A percentile compares a stretch with the other conserved stretches of the same genome.
Conservation (phyloP, 1,140 invertebrate species). For the Zaprionus lachaisei region DNA sequence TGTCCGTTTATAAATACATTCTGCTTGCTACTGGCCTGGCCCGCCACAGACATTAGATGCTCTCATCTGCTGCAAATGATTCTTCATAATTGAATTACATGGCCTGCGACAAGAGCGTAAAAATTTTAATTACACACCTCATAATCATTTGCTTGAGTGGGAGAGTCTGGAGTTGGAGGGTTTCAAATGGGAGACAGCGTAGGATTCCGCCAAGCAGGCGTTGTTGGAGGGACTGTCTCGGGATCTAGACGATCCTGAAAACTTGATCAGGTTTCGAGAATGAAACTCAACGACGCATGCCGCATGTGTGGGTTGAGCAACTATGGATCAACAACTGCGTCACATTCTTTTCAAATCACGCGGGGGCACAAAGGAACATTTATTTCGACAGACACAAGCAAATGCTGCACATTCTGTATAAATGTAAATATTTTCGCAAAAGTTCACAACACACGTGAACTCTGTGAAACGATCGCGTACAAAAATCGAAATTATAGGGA, state of each 20-base stretch:
- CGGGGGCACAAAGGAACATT: conserved; percentile 42
- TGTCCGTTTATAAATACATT: conserved; percentile 59
- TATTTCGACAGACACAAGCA: conserved; percentile 64
- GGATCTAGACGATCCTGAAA: conserved; percentile 17
- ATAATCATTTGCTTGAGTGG: conserved; percentile 71
- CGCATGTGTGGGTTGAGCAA: conserved; percentile 48
- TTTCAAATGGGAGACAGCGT: conserved; percentile 19
- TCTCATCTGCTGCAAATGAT: conserved; percentile 72
- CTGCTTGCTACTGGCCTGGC: neutral
- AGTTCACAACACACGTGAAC: neutral
- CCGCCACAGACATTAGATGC: conserved; percentile 48
- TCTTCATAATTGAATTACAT: conserved; percentile 83
- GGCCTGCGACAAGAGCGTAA: conserved; percentile 74
- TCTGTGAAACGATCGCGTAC: neutral
- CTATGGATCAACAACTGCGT: conserved; percentile 16
- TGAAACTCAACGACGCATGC: conserved; percentile 61
- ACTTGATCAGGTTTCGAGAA: conserved; percentile 67
- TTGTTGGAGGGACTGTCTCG: conserved; percentile 3
- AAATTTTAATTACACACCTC: conserved; percentile 84
- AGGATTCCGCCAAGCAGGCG: conserved; percentile 22
- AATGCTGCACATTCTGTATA: conserved; percentile 27
- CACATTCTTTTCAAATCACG: conserved; percentile 19
- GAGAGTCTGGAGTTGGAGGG: conserved; percentile 45
- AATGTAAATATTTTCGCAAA: conserved; percentile 24
- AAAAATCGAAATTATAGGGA: neutral